Evolutionary conservation across 2,113 vertebrate genomes (phyloP).

Genomic region (Martes martes): DNA sequence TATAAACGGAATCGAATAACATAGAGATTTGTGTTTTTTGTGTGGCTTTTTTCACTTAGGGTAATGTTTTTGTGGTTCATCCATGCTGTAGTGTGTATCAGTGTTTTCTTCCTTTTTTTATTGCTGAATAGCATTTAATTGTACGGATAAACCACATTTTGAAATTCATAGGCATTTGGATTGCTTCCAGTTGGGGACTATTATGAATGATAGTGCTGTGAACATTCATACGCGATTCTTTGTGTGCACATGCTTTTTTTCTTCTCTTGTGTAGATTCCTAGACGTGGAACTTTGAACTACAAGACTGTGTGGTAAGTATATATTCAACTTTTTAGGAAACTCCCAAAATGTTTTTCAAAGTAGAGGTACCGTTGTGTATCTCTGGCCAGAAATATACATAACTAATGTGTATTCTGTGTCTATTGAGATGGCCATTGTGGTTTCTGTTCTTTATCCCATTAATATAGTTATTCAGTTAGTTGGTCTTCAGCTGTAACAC

Average conservation of each 20-base stretch:
- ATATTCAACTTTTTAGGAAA: neutral
- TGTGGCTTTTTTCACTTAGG: neutral
- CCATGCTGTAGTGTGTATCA: neutral
- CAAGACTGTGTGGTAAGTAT: neutral
- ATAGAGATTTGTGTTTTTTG: neutral
- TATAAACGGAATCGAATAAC: neutral
- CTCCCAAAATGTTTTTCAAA: constrained; percentile 2
- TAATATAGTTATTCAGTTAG: neutral
- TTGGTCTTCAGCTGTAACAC: neutral
- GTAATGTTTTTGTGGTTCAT: neutral
- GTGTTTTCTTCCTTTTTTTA: neutral
- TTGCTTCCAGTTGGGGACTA: neutral
- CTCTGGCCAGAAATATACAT: neutral
- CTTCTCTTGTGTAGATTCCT: neutral
- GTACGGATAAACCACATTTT: neutral
- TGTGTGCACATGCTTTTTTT: neutral
- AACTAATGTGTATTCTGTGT: neutral
- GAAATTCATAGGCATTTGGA: neutral
- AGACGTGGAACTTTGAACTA: neutral
- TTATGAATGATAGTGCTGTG: neutral
- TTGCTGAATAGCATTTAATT: neutral
- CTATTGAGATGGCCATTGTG: neutral
- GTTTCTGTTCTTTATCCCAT: neutral
- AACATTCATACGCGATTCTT: neutral
- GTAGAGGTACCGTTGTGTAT: neutral